Percentiles rank a stretch among this genome's conserved stretches.
phyloP scores from a whole-genome alignment of 2,888 invertebrate species.

The Arctia plantaginis region DNA sequence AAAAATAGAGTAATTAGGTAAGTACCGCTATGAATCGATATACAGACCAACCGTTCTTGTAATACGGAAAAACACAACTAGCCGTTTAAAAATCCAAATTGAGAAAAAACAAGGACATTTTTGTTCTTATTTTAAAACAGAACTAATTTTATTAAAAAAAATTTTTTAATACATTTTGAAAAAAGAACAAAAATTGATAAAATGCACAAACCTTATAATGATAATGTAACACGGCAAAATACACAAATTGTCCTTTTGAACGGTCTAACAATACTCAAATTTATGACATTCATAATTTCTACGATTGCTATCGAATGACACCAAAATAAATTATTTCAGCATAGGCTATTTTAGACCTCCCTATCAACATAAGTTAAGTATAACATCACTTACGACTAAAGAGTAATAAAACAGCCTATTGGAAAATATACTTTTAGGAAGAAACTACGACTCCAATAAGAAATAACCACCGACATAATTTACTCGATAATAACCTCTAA shows the following conservation, averaged over 20 bases:
- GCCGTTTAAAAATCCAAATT: too few relatives aligned
- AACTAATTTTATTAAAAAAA: too few relatives aligned
- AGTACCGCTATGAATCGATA: too few relatives aligned
- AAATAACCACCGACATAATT: conserved; percentile 10
- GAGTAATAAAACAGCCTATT: conserved; percentile 48
- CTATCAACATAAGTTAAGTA: conserved; percentile 33
- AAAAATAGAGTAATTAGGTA: too few relatives aligned
- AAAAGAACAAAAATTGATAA: too few relatives aligned
- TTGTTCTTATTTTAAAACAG: too few relatives aligned
- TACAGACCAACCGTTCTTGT: too few relatives aligned
- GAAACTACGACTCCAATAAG: neutral
- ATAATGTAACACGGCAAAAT: neutral
- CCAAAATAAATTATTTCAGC: conserved; percentile 37
- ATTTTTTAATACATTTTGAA: too few relatives aligned
- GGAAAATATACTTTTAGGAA: conserved; percentile 33
- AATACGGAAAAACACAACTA: too few relatives aligned
- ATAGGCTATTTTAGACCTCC: conserved; percentile 20
- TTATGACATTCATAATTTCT: neutral
- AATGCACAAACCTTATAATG: too few relatives aligned
- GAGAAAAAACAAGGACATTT: too few relatives aligned
- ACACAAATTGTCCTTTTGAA: neutral
- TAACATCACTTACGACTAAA: conserved; percentile 26
- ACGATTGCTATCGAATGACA: neutral
- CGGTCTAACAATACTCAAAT: neutral
- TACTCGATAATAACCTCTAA: conserved; percentile 20